Conservation (phyloP, 1,140 invertebrate species). For the Littorina saxatilis region DNA sequence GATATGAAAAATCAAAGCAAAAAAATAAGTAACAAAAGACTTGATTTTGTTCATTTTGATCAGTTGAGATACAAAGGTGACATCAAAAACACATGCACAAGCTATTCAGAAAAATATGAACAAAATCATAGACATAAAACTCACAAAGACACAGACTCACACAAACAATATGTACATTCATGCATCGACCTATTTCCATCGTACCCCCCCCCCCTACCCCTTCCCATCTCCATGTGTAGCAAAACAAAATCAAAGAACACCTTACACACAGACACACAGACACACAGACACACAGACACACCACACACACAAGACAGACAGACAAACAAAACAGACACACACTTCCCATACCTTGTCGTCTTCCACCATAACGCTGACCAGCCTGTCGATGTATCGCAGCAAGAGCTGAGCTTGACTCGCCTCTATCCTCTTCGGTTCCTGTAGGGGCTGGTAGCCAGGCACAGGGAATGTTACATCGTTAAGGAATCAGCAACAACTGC, state of each 20-base stretch:
- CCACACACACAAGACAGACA: too few relatives aligned
- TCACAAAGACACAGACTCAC: background rate
- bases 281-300: background rate
- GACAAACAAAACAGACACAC: too few relatives aligned
- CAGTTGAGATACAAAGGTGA: too few relatives aligned
- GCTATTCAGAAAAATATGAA: too few relatives aligned
- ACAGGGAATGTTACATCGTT: constrained; percentile 80
- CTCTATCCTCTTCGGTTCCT: constrained; percentile 79
- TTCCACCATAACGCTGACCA: constrained; percentile 76
- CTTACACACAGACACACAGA: too few relatives aligned
- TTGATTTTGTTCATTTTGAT: too few relatives aligned
- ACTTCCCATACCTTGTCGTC: constrained; percentile 56
- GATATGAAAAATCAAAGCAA: too few relatives aligned
- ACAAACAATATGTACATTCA: background rate
- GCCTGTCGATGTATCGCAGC: constrained; percentile 79
- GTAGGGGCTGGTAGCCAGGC: constrained; percentile 82
- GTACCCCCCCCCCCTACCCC: background rate
- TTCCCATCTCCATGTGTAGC: too few relatives aligned
- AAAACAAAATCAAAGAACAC: too few relatives aligned
- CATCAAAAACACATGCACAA: too few relatives aligned
- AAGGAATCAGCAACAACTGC: background rate
- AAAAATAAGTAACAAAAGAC: too few relatives aligned
- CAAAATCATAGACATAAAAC: too few relatives aligned
- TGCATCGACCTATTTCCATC: background rate
- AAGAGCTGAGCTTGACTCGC: constrained; percentile 79